Evolutionary conservation across 1,140 invertebrate species (phyloP).

Genomic region (Ips nitidus): DNA sequence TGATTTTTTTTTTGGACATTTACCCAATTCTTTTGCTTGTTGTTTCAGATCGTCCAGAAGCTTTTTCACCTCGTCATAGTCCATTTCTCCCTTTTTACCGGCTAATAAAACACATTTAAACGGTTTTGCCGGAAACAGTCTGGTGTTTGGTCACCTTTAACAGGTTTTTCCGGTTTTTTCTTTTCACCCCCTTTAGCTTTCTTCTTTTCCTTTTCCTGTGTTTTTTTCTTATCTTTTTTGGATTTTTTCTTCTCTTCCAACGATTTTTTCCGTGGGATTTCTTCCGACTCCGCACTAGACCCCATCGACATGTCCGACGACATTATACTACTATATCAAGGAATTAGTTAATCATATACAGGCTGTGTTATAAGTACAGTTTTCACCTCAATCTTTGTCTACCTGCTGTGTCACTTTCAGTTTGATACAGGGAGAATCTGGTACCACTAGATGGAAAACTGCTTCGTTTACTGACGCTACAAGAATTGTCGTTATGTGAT

Average conservation of each 20-base stretch:
- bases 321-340: not conserved
- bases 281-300: not conserved
- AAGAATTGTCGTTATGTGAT: no score
- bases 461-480: no score
- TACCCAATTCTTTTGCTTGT: constrained; percentile 7
- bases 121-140: not conserved
- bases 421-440: no score
- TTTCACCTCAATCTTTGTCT: not conserved
- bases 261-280: not conserved
- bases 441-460: no score
- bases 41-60: constrained; percentile 9
- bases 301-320: no score
- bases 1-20: not conserved
- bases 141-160: constrained; percentile 6
- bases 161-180: constrained; percentile 19
- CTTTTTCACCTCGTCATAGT: not conserved
- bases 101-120: not conserved
- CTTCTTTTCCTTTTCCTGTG: not conserved
- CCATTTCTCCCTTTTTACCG: constrained; percentile 1
- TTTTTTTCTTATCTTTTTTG: not conserved
- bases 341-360: not conserved
- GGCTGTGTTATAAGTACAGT: not conserved
- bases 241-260: constrained; percentile 2
- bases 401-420: no score
- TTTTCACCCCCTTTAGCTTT: constrained; percentile 19